These are phyloP conservation scores for Cephus runcator DNA, from an alignment of 2,888 invertebrate genomes.

Conservation along the genomic window DNA sequence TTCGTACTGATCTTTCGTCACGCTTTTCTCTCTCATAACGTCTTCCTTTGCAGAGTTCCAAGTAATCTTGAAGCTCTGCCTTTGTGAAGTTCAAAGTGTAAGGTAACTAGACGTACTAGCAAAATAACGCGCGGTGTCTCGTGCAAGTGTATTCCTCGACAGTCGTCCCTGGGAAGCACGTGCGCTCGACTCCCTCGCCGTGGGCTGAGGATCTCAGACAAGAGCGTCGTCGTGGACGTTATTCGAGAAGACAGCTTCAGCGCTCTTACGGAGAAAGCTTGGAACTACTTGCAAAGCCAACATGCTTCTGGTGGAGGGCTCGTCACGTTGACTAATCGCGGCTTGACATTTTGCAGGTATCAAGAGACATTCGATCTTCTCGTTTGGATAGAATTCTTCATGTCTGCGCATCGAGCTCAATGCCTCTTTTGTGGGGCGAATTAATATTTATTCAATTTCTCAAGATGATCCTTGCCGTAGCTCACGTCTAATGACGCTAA, in stretches of 20 bases:
- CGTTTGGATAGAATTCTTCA: neutral
- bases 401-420: neutral
- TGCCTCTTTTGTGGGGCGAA: neutral
- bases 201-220: neutral
- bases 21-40: neutral
- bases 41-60: neutral
- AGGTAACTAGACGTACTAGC: neutral
- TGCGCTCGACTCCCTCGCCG: neutral
- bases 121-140: neutral
- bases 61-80: neutral
- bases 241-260: slow-evolving; percentile 31
- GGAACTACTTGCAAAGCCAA: neutral
- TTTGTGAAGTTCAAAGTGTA: neutral
- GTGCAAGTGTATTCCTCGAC: neutral
- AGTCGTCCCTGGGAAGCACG: neutral
- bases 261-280: slow-evolving; percentile 23
- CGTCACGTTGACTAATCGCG: neutral
- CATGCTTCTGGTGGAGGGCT: neutral
- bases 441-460: neutral
- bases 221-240: slow-evolving; percentile 28
- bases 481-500: neutral
- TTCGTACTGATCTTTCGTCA: neutral
- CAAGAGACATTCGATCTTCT: neutral
- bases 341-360: neutral
- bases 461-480: neutral